Base-by-base conservation (phyloP, 2,113 vertebrate species). In the Mirza zaza region DNA sequence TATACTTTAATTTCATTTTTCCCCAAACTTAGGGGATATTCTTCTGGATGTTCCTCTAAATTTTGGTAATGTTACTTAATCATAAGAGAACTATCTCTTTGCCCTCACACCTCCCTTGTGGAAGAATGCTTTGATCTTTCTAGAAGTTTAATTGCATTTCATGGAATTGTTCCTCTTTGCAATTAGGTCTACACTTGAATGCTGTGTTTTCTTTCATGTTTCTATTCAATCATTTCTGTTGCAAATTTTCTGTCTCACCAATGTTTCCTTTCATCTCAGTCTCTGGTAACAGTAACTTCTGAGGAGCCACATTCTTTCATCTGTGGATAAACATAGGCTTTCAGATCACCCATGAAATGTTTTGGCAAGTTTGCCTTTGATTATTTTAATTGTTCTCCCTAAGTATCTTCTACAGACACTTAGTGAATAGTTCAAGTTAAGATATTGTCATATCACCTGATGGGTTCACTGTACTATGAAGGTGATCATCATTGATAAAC, bases 101-200 rank as follows among this genome's bases (percentile, higher is more conserved):
- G 57, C 57, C 25, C 76, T 95, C 84, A 91, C 34, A 97, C 89
- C n/a, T 98, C 96, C 87, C 79, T 96, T 97, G 80, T 84, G 92
- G 76, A 98, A 97, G 82, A 98, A 97, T 91, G 91, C 96, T 98
- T 98, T 98, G 98, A 98, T 98, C 96, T 98, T 97, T 93, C 85
- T 93, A 91, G 97, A 98, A 98, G 79, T 97, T 97, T 98, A 98
- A 98, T 98, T 98, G 94, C 82, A 97, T 98, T 98, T 98, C 82
- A 98, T 95, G 96, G 63, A 97, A 94, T 98, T 91, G 84, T 96
- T 98, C 95, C 67, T 98, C 77, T 97, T 97, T 98, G 87, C 97
- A 98, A 98, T 97, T 98, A 98, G 94, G 68, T 92, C 71, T 97
- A 95, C 52, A 80, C 71, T 97, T 90, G 36, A 84, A 86, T 98